A percentile compares a stretch with the other conserved stretches of the same genome.
Conservation (phyloP, 2,113 vertebrate genomes). For the Syngnathoides biaculeatus region DNA sequence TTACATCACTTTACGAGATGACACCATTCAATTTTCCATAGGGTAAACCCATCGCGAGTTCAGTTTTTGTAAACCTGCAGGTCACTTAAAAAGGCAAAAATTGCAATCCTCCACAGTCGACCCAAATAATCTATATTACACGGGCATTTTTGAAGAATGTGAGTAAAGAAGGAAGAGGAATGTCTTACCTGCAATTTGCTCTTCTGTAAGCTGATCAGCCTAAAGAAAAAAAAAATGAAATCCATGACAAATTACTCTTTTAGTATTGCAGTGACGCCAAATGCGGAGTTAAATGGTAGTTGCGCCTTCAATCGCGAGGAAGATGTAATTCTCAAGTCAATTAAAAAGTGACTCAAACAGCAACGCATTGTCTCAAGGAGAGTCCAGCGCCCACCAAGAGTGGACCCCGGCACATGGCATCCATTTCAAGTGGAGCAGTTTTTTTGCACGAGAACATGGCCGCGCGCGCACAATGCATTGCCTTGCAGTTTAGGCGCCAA, state of each 20-base stretch:
- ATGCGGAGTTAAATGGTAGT: not conserved
- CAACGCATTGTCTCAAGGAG: not conserved
- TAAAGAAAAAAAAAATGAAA: constrained; percentile 52
- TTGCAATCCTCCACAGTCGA: constrained; percentile 64
- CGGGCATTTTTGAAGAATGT: constrained; percentile 36
- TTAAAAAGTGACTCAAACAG: not conserved
- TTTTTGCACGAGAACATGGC: not conserved
- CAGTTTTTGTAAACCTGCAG: constrained; percentile 52
- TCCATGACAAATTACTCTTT: not conserved
- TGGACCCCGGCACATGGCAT: not conserved
- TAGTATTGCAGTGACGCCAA: not conserved
- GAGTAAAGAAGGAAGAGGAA: constrained; percentile 32
- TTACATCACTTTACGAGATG: constrained; percentile 59
- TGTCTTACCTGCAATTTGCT: constrained; percentile 97
- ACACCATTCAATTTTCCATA: constrained; percentile 55
- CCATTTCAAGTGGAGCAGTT: not conserved
- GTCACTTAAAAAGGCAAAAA: constrained; percentile 71
- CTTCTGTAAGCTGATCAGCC: constrained; percentile 99
- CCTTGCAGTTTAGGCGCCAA: not conserved
- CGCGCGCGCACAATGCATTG: not conserved
- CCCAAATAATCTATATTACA: constrained; percentile 47
- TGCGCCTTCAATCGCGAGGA: not conserved
- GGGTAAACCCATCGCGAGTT: too few relatives aligned
- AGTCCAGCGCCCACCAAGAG: not conserved
- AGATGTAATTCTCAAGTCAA: not conserved